Conservation (phyloP, 2,888 invertebrate genomes). For the Drosophila buzzatii region DNA sequence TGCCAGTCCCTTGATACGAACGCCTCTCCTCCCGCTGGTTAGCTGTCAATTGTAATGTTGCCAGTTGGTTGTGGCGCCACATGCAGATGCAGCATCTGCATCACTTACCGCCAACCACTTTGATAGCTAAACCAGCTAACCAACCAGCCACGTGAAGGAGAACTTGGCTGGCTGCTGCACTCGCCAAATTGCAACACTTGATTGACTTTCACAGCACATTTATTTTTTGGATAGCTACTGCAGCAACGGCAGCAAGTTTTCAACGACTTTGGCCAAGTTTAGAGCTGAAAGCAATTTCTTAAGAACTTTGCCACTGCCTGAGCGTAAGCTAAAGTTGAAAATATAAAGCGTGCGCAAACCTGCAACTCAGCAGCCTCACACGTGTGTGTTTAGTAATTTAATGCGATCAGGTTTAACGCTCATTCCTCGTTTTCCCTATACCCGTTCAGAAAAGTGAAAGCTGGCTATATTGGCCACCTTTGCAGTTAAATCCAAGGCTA, state of each 20-base stretch:
- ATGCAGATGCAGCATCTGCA: conserved; percentile 63
- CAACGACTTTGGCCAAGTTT: conserved; percentile 76
- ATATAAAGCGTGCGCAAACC: conserved; percentile 17
- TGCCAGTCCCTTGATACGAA: not conserved
- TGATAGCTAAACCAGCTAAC: conserved; percentile 30
- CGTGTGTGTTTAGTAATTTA: conserved; percentile 53
- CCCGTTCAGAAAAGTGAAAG: not conserved
- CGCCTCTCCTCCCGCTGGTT: conserved; percentile 7
- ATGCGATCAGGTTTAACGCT: conserved; percentile 18
- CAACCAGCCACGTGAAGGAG: conserved; percentile 10
- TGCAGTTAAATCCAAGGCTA: too few relatives aligned
- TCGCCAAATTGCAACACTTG: conserved; percentile 73
- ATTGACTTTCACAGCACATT: conserved; percentile 79
- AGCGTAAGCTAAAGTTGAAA: conserved; percentile 29
- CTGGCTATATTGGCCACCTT: not conserved
- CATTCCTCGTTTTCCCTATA: not conserved
- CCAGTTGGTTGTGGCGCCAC: conserved; percentile 38
- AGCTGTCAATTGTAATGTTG: conserved; percentile 70
- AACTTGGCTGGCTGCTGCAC: conserved; percentile 36
- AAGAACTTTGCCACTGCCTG: conserved; percentile 39
- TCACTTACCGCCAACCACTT: conserved; percentile 32
- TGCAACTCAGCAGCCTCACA: conserved; percentile 56
- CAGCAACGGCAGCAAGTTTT: conserved; percentile 52
- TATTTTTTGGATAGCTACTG: conserved; percentile 51
- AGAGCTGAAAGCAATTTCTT: conserved; percentile 69